These are phyloP conservation scores for Scaptomyza parva DNA, from an alignment of 2,888 invertebrate genomes.

Conservation along the genomic window DNA sequence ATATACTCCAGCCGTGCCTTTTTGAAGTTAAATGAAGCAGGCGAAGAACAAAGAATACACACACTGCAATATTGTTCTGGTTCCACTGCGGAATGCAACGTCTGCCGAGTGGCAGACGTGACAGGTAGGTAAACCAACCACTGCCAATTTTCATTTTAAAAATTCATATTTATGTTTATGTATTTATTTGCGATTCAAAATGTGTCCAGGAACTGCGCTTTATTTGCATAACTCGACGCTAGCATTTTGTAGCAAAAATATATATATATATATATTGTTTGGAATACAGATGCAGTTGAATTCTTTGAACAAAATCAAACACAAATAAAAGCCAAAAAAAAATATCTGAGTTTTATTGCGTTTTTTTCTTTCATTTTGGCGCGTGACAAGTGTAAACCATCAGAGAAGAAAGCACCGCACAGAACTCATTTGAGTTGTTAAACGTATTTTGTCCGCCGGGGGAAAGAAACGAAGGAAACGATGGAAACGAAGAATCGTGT, in stretches of 20 bases:
- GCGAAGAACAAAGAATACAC: constrained; percentile 58
- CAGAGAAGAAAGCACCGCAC: neutral
- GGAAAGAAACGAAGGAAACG: constrained; percentile 4
- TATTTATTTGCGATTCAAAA: constrained; percentile 35
- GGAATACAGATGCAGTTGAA: constrained; percentile 43
- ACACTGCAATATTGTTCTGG: constrained; percentile 37
- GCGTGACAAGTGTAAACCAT: constrained; percentile 44
- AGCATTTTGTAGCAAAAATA: constrained; percentile 27
- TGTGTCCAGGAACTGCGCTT: constrained; percentile 18
- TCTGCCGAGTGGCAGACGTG: constrained; percentile 6
- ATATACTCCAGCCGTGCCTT: constrained; percentile 38
- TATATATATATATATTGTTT: no score
- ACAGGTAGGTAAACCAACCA: constrained; percentile 12
- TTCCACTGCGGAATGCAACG: constrained; percentile 29
- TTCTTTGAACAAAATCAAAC: constrained; percentile 48
- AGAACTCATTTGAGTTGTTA: constrained; percentile 30
- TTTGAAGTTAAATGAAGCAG: constrained; percentile 63
- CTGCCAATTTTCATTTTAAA: constrained; percentile 46
- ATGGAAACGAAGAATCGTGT: constrained; percentile 40
- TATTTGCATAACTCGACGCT: constrained; percentile 46
- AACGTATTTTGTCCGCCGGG: constrained; percentile 41
- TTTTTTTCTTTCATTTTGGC: neutral
- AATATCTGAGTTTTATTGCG: constrained; percentile 16
- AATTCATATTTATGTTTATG: constrained; percentile 47
- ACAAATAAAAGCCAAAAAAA: constrained; percentile 43